A percentile compares a stretch with the other conserved stretches of the same genome.
Conservation (phyloP, 2,797 vertebrate species). For the Psittacula derbiana region DNA sequence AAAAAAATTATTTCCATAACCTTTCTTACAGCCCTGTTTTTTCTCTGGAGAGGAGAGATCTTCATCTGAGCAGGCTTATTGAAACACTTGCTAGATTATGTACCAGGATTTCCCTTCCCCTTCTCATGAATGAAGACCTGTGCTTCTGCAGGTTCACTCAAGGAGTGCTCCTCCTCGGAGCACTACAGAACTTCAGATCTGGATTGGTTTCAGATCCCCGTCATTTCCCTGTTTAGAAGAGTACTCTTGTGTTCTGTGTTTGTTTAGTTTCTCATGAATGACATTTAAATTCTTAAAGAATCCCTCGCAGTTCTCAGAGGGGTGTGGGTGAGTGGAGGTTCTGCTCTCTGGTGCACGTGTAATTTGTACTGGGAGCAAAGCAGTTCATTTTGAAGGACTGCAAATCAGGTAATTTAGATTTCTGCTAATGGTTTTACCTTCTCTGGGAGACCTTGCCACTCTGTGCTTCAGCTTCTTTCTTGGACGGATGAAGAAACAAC, state of each 20-base stretch:
- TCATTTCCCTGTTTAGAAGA: not conserved
- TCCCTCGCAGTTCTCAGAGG: not conserved
- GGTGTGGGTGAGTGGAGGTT: not conserved
- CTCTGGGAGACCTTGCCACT: slow-evolving; percentile 2
- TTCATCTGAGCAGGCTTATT: slow-evolving; percentile 24
- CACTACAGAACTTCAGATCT: not conserved
- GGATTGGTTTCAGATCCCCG: not conserved
- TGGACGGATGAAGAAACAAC: not conserved
- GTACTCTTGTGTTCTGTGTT: not conserved
- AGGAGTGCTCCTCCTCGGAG: not conserved
- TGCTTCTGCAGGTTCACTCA: slow-evolving; percentile 13
- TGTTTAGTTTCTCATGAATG: slow-evolving; percentile 51
- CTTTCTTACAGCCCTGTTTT: not conserved
- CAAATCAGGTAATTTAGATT: slow-evolving; percentile 20
- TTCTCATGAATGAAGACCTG: slow-evolving; percentile 21
- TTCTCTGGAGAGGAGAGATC: not conserved
- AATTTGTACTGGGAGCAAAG: not conserved
- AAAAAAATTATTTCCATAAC: not conserved
- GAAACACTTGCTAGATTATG: slow-evolving; percentile 14
- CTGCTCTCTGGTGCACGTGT: not conserved
- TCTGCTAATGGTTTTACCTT: slow-evolving; percentile 51
- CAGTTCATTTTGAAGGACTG: not conserved
- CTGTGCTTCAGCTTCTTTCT: not conserved
- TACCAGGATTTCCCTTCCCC: slow-evolving; percentile 17
- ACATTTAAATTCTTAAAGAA: slow-evolving; percentile 32